Conservation (phyloP, 2,113 vertebrate species). For the Cathartes aura region DNA sequence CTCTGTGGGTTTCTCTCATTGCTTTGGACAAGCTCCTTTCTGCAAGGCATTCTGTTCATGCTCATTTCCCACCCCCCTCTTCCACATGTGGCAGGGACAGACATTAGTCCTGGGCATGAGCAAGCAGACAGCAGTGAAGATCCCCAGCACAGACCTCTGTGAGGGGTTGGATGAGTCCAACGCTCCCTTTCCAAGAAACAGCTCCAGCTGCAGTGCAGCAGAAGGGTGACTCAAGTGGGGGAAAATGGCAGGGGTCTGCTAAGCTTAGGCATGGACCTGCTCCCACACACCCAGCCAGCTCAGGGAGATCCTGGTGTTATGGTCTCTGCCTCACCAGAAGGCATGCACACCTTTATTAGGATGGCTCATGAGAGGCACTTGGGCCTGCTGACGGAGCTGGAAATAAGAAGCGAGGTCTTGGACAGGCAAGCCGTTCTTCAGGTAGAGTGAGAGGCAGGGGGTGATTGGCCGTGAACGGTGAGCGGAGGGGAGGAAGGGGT, state of each 20-base stretch:
- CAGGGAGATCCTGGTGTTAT: not conserved
- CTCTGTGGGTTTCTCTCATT: not conserved
- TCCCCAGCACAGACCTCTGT: not conserved
- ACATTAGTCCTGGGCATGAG: not conserved
- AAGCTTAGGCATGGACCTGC: too few species aligned
- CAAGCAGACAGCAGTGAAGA: not conserved
- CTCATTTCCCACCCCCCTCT: not conserved
- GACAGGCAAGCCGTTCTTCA: fast-evolving
- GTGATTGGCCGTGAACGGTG: not conserved
- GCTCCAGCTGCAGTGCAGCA: not conserved
- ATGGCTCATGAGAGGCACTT: not conserved
- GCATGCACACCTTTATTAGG: not conserved
- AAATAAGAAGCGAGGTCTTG: not conserved
- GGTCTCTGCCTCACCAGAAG: not conserved
- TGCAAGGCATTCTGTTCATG: not conserved
- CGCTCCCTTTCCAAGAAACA: not conserved
- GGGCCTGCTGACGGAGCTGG: not conserved
- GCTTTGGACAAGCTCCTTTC: not conserved
- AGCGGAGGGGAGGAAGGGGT: not conserved
- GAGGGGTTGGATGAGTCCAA: not conserved
- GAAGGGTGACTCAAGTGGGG: not conserved
- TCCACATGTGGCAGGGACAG: not conserved
- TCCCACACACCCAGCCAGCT: not conserved
- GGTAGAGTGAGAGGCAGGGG: not conserved
- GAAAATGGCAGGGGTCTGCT: not conserved